Evolutionary conservation across 2,113 vertebrate species (phyloP), one percentile per base, ranked within the genome.

Genomic region (Struthio camelus): DNA sequence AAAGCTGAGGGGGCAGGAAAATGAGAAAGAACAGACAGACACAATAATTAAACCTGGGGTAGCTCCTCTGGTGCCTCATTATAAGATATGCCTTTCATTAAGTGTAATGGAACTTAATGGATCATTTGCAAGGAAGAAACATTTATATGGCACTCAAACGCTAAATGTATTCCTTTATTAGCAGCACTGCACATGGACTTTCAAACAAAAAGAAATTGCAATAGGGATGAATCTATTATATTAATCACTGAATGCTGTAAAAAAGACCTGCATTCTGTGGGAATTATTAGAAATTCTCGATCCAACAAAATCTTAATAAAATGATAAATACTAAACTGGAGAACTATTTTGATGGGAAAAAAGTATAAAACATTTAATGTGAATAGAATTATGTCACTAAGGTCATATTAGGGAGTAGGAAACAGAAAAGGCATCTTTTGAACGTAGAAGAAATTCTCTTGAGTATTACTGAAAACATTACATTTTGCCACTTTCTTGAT

Each of bases 91-190:
- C 61, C 92, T 94, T 94, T 93, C 90, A 94, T 90, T 96, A 96
- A 87, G n/a, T 70, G 73, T 77, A 97, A 96, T 94, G 84, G 59
- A 96, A 94, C 72, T 94, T 94, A 97, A 94, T 90, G 58, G 92
- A 95, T 91, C 90, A 88, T 95, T 91, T 95, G 71, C 83, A 89
- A 81, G 7, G n/a, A 22, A 95, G 64, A 97, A 96, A 90, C 56
- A 89, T 85, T 87, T 91, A 66, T 59, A 59, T 3, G 11, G 76
- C 66, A 82, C 58, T 94, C 72, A 88, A 91, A 92, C 1, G 53
- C 61, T 78, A 83, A 75, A 93, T 67, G 56, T 67, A 65, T 58
- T 61, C 48, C 36, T 81, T 94, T 77, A 82, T 81, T 75, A 94
- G 79, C 54, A 96, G 62, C 64, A 44, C 2, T 70, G 62, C 30